Conservation (phyloP, 2,888 invertebrate genomes). For the Lepidonotus clava region DNA sequence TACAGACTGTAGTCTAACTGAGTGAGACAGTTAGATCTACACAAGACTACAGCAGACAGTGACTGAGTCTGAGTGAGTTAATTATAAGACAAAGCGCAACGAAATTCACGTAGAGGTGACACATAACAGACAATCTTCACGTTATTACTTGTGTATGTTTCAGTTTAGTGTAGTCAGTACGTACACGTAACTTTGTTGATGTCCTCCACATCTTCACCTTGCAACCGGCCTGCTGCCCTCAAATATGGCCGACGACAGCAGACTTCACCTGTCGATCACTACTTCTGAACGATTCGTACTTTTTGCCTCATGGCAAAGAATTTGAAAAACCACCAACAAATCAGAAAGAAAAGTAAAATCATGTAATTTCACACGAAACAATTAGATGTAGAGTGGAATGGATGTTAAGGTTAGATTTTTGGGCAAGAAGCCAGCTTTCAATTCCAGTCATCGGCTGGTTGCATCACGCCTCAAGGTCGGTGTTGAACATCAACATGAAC, state of each 20-base stretch:
- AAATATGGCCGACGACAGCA: neutral
- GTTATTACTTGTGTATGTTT: too few relatives aligned
- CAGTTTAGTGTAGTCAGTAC: too few relatives aligned
- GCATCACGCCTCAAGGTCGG: conserved; percentile 7
- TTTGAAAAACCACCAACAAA: neutral
- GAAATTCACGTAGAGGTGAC: too few relatives aligned
- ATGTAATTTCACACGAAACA: neutral
- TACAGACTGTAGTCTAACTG: too few relatives aligned
- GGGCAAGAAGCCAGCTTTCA: neutral
- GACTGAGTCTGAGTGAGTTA: too few relatives aligned
- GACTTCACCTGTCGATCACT: conserved; percentile 10
- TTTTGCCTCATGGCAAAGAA: too few relatives aligned
- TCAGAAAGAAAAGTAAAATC: neutral
- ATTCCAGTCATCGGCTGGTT: neutral
- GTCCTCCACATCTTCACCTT: conserved; percentile 55
- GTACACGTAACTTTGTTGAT: conserved; percentile 35
- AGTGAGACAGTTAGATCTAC: too few relatives aligned
- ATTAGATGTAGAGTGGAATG: too few relatives aligned
- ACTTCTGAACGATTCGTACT: too few relatives aligned
- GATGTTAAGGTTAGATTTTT: neutral
- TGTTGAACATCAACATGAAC: conserved; percentile 15
- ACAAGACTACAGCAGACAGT: too few relatives aligned
- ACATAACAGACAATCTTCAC: too few relatives aligned
- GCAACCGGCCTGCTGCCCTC: conserved; percentile 21
- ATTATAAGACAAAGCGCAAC: too few relatives aligned